phyloP scores from a whole-genome alignment of 2,888 invertebrate species.

The Apamea anceps region DNA sequence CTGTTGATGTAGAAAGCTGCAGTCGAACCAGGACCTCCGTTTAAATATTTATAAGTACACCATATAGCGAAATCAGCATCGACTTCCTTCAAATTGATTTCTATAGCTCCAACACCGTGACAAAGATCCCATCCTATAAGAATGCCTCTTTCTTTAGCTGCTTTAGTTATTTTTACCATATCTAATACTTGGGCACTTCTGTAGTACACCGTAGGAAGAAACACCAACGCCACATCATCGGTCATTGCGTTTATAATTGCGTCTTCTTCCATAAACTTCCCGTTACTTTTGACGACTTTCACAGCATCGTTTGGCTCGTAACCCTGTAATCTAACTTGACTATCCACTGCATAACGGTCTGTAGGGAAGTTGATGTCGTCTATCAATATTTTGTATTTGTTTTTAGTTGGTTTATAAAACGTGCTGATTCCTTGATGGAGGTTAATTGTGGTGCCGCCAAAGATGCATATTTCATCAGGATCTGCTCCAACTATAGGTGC shows the following conservation, averaged over 20 bases:
- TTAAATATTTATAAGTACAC: conserved; percentile 86
- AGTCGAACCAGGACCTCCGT: conserved; percentile 83
- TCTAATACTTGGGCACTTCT: conserved; percentile 83
- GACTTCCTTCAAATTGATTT: conserved; percentile 79
- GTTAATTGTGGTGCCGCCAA: conserved; percentile 78
- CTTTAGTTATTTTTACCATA: conserved; percentile 79
- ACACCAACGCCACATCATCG: conserved; percentile 78
- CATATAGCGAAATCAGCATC: conserved; percentile 85
- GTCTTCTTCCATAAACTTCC: conserved; percentile 78
- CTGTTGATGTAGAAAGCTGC: conserved; percentile 82
- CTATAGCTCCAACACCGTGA: conserved; percentile 81
- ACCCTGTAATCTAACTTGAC: conserved; percentile 82
- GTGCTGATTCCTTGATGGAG: conserved; percentile 84
- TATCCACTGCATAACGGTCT: conserved; percentile 84
- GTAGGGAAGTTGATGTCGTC: conserved; percentile 85
- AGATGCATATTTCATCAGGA: conserved; percentile 77
- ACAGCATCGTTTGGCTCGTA: conserved; percentile 80
- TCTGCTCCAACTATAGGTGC: conserved; percentile 81
- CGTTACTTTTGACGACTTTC: conserved; percentile 78
- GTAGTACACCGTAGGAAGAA: conserved; percentile 82
- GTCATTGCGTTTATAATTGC: conserved; percentile 83
- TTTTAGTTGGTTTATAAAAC: conserved; percentile 80
- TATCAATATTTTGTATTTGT: conserved; percentile 82
- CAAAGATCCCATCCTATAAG: conserved; percentile 85
- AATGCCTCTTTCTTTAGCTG: conserved; percentile 78